These are phyloP conservation scores for Pyrrhia umbra DNA, from an alignment of 2,888 invertebrate genomes.

Conservation along the genomic window DNA sequence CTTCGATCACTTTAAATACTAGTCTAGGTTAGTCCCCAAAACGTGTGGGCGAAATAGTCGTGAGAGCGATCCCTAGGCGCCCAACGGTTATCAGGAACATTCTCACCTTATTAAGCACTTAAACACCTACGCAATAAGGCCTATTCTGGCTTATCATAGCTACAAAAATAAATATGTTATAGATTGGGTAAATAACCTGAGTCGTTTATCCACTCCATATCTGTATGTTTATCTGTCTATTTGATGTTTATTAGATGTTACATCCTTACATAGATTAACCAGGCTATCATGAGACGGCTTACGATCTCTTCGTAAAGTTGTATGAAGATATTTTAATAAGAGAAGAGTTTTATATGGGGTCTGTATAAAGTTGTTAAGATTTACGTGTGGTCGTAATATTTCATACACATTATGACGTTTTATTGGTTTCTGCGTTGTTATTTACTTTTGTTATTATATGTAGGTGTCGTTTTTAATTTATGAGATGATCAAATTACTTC, in stretches of 20 bases:
- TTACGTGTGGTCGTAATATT: conserved; percentile 62
- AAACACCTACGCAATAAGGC: conserved; percentile 54
- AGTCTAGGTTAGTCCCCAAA: conserved; percentile 61
- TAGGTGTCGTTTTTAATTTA: conserved; percentile 60
- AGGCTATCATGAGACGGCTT: conserved; percentile 45
- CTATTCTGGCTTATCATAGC: conserved; percentile 51
- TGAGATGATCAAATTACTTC: conserved; percentile 48
- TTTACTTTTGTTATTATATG: conserved; percentile 44
- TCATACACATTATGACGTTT: conserved; percentile 59
- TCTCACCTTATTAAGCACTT: conserved; percentile 49
- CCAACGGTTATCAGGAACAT: conserved; percentile 60
- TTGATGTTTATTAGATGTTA: conserved; percentile 71
- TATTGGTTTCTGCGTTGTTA: conserved; percentile 55
- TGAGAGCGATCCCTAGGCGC: conserved; percentile 75
- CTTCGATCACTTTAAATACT: conserved; percentile 64
- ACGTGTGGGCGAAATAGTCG: conserved; percentile 76
- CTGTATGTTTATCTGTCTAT: conserved; percentile 71
- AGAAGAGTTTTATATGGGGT: conserved; percentile 40
- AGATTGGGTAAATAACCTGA: conserved; percentile 70
- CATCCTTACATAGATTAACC: conserved; percentile 67
- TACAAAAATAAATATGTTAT: conserved; percentile 51
- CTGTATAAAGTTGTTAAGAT: conserved; percentile 53
- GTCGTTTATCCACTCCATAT: conserved; percentile 71
- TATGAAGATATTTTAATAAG: conserved; percentile 33
- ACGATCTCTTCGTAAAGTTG: conserved; percentile 23